A percentile compares a stretch with the other conserved stretches of the same genome.
Conservation (phyloP, 2,113 vertebrate genomes). For the Scolopax mira region DNA sequence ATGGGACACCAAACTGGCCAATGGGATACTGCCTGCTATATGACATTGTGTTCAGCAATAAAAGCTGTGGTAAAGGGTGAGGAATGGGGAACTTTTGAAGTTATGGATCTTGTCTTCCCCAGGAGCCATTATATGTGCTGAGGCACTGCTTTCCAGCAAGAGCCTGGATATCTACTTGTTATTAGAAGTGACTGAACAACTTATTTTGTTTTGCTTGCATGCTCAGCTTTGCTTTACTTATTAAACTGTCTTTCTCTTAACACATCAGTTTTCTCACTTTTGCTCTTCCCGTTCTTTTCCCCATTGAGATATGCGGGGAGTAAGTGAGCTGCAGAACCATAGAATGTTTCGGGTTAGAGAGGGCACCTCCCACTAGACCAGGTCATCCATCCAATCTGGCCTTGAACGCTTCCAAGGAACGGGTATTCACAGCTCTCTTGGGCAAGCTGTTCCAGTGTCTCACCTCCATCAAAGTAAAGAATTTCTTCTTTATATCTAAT, state of each 20-base stretch:
- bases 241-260: neutral
- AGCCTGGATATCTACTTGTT: neutral
- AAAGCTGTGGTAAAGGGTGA: neutral
- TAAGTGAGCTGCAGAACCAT: neutral
- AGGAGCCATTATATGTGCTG: neutral
- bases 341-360: neutral
- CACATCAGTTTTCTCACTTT: neutral
- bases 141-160: neutral
- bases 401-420: neutral
- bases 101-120: neutral
- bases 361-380: neutral
- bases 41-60: neutral
- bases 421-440: neutral
- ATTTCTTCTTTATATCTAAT: neutral
- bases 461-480: neutral
- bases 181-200: neutral
- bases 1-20: neutral
- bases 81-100: accelerated
- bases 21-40: neutral
- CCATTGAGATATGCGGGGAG: neutral
- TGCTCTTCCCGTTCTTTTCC: neutral
- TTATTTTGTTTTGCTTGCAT: neutral
- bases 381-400: neutral
- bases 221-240: neutral
- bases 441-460: neutral